Percentiles rank a stretch among this genome's conserved stretches.
Conservation (phyloP, 2,888 invertebrate genomes). For the Limnephilus auricula region DNA sequence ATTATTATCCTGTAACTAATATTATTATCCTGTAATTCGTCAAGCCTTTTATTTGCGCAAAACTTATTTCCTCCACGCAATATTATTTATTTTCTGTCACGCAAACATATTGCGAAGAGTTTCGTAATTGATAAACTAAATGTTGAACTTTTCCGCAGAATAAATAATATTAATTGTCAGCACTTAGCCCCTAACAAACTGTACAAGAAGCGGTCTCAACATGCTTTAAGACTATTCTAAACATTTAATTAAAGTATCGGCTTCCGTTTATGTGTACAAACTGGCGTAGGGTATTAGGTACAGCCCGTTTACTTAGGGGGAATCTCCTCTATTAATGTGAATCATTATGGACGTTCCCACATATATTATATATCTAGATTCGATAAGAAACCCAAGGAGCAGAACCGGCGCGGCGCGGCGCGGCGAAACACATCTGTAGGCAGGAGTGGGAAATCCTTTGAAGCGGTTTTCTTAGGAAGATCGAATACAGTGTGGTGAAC, state of each 20-base stretch:
- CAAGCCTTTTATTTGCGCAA: background rate
- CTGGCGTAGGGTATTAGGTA: background rate
- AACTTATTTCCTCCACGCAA: background rate
- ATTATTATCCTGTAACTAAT: no score
- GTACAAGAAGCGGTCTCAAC: background rate
- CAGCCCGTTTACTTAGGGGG: constrained; percentile 29
- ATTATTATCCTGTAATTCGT: background rate
- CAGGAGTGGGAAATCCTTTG: constrained; percentile 55
- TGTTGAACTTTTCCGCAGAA: background rate
- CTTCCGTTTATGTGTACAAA: constrained; percentile 21
- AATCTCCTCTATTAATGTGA: constrained; percentile 34
- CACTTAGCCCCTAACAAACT: background rate
- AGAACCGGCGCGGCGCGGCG: constrained; percentile 28
- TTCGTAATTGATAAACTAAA: background rate
- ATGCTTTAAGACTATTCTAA: constrained; percentile 25
- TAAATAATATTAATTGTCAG: constrained; percentile 5
- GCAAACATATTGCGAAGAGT: background rate
- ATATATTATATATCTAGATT: constrained; percentile 41
- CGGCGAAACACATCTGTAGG: constrained; percentile 39
- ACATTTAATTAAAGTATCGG: constrained; percentile 37
- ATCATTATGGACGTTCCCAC: constrained; percentile 41
- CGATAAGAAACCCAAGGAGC: constrained; percentile 44
- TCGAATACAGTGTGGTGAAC: constrained; percentile 43
- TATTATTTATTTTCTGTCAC: constrained; percentile 2
- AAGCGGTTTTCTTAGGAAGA: constrained; percentile 60